Conservation (phyloP, 2,113 vertebrate species). For the Petroica traversi region DNA sequence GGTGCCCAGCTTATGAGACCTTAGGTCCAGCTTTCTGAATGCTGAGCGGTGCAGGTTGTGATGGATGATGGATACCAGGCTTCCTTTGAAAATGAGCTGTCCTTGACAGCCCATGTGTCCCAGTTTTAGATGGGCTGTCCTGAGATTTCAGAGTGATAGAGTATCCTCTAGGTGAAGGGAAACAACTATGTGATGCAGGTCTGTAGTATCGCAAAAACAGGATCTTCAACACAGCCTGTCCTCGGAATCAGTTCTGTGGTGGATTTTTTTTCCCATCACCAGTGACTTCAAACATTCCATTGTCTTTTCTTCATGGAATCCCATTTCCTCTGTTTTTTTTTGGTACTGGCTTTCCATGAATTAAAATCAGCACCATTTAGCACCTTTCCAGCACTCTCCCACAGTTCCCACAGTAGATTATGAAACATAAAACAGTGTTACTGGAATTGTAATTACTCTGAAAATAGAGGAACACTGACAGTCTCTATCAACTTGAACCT, state of each 20-base stretch:
- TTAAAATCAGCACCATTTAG: background rate
- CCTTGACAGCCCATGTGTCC: background rate
- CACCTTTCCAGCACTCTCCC: background rate
- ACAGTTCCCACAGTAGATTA: background rate
- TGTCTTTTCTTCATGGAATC: background rate
- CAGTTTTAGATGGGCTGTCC: background rate
- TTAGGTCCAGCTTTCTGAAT: accelerated
- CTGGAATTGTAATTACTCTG: background rate
- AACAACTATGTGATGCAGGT: background rate
- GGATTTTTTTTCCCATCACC: background rate
- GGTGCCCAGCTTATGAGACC: background rate
- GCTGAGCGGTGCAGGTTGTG: accelerated
- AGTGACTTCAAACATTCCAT: background rate
- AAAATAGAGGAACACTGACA: background rate
- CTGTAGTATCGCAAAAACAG: background rate
- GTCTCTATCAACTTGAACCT: background rate
- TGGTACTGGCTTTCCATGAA: background rate
- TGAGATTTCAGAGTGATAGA: background rate
- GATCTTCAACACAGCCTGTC: background rate
- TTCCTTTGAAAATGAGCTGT: accelerated
- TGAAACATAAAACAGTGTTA: accelerated
- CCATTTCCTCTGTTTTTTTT: background rate
- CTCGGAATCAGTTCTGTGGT: background rate
- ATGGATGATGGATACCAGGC: accelerated
- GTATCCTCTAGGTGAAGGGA: background rate